Percentiles rank a stretch among this genome's conserved stretches.
These are phyloP conservation scores for Prosapia bicincta DNA, from an alignment of 2,888 invertebrate species.

Conservation along the genomic window DNA sequence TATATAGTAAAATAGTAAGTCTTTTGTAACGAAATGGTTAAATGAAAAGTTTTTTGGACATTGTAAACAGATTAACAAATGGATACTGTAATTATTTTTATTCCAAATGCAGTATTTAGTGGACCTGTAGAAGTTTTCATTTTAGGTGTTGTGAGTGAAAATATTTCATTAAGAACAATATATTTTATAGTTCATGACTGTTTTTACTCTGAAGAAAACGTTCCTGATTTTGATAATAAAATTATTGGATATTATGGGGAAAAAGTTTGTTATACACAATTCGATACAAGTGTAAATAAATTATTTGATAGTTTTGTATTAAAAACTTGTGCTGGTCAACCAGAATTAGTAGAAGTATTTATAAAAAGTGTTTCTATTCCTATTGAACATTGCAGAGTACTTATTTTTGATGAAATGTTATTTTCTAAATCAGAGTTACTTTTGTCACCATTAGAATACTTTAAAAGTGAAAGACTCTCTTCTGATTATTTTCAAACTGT, in stretches of 20 bases:
- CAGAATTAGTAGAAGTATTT: neutral
- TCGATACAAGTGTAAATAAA: neutral
- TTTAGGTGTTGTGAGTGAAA: neutral
- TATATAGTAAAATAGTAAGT: no score
- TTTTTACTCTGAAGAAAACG: neutral
- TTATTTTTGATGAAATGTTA: conserved; percentile 23
- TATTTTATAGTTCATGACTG: neutral
- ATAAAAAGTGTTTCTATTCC: neutral
- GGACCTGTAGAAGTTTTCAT: neutral
- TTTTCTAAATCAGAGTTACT: conserved; percentile 31
- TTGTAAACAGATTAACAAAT: no score
- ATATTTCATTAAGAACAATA: neutral
- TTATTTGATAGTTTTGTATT: neutral
- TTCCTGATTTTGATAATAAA: neutral
- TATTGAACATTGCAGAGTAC: conserved; percentile 15
- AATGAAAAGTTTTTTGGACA: no score
- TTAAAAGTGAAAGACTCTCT: neutral
- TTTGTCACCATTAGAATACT: conserved; percentile 3
- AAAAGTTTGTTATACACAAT: neutral
- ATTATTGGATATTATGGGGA: neutral
- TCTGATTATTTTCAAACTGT: conserved; percentile 28
- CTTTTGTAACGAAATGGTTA: no score
- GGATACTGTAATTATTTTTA: neutral
- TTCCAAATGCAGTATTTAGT: neutral
- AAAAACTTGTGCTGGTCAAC: neutral